Evolutionary conservation across 2,888 invertebrate genomes (phyloP).

Genomic region (Sarcophaga caerulescens): DNA sequence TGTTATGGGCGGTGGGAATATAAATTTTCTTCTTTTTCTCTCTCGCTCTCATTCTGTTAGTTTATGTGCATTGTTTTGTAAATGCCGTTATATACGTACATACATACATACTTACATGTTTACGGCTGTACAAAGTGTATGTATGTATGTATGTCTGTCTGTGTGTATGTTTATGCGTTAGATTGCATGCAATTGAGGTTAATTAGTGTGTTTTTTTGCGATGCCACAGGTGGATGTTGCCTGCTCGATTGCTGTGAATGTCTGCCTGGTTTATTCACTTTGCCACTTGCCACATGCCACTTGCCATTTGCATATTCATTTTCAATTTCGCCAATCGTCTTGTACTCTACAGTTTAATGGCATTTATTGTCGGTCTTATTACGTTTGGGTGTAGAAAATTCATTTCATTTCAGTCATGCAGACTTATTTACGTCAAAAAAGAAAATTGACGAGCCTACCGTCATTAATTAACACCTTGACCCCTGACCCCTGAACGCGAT

Average conservation of each 20-base stretch:
- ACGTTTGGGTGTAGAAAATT: not conserved
- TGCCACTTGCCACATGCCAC: slow-evolving; percentile 11
- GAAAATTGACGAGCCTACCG: no score
- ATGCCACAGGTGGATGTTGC: slow-evolving; percentile 71
- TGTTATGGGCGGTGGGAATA: not conserved
- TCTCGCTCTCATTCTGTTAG: not conserved
- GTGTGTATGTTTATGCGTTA: not conserved
- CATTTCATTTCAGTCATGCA: not conserved
- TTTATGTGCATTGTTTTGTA: slow-evolving; percentile 8
- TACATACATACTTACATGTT: not conserved
- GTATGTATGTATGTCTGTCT: slow-evolving; percentile 21
- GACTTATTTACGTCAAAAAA: no score
- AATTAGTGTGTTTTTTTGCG: slow-evolving; percentile 68
- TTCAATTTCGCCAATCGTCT: slow-evolving; percentile 37
- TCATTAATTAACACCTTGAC: no score
- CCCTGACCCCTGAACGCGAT: no score
- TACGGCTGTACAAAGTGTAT: no score
- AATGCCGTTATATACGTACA: not conserved
- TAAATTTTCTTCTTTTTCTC: slow-evolving; percentile 18
- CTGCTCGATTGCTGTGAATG: slow-evolving; percentile 7
- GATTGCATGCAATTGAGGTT: slow-evolving; percentile 70
- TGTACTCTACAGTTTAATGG: not conserved
- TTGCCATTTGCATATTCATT: slow-evolving; percentile 56
- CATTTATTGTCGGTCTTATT: not conserved
- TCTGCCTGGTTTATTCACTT: slow-evolving; percentile 27